Percentiles rank a stretch among this genome's conserved stretches.
Conservation (phyloP, 30 jellyfish, hydroid and myxozoan genomes). For the Nemopilema nomurai region DNA sequence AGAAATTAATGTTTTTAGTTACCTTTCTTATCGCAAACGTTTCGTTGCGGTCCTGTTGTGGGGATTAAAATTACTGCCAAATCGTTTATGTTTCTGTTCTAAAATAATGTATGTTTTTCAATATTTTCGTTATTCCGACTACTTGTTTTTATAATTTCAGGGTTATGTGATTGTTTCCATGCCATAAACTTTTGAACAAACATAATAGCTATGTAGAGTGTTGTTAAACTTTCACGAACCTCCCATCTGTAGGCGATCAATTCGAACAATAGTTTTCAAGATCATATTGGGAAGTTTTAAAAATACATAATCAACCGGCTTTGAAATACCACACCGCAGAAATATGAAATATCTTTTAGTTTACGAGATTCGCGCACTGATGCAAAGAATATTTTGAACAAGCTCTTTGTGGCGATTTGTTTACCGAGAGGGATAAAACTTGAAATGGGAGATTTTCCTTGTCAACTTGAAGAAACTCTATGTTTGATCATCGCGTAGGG, state of each 20-base stretch:
- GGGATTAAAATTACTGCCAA: background rate
- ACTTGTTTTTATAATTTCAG: background rate
- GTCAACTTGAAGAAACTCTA: background rate
- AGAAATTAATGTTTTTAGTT: no score
- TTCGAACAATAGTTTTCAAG: background rate
- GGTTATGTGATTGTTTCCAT: background rate
- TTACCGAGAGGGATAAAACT: background rate
- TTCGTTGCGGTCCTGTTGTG: background rate
- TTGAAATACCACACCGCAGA: background rate
- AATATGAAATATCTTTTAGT: background rate
- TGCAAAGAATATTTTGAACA: background rate
- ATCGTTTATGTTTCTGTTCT: background rate
- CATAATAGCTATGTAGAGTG: background rate
- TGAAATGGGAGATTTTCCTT: background rate
- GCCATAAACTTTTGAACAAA: background rate
- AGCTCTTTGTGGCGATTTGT: background rate
- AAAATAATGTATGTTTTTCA: background rate
- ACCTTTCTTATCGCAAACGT: no score
- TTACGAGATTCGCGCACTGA: background rate
- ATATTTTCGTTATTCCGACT: background rate
- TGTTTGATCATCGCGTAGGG: background rate
- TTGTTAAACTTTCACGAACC: no score
- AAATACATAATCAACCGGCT: background rate
- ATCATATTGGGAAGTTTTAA: background rate
- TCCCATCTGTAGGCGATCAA: background rate